phyloP scores from a whole-genome alignment of 2,888 invertebrate genomes.

The Synergus gifuensis region DNA sequence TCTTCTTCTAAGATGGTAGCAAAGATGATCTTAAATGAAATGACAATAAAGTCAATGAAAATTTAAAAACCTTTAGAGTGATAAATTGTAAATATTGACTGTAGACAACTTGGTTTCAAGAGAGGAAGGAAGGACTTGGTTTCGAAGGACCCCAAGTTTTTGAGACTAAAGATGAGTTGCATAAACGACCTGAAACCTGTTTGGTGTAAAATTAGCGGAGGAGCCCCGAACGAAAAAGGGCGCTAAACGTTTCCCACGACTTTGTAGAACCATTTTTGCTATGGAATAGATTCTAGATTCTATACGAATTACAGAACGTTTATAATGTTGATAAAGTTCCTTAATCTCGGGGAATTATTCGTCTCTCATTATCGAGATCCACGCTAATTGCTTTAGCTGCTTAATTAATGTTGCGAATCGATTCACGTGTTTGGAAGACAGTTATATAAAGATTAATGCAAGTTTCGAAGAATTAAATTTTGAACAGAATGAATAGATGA shows the following conservation, averaged over 20 bases:
- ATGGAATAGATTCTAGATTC: background rate
- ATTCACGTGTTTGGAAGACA: background rate
- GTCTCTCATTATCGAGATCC: background rate
- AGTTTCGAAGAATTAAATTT: background rate
- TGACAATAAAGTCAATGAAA: background rate
- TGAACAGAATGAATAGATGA: background rate
- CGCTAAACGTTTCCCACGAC: constrained; percentile 1
- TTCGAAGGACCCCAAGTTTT: constrained; percentile 13
- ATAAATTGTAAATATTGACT: background rate
- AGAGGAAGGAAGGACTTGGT: background rate
- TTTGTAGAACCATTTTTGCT: constrained; percentile 10
- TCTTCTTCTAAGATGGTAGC: constrained; percentile 15
- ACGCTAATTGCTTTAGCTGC: background rate
- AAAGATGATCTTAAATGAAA: background rate
- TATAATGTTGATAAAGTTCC: background rate
- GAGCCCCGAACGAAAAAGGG: constrained; percentile 6
- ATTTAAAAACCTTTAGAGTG: background rate
- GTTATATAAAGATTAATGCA: background rate
- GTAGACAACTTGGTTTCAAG: background rate
- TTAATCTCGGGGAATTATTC: background rate
- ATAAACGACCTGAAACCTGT: constrained; percentile 25
- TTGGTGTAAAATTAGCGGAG: constrained; percentile 23
- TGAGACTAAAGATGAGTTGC: constrained; percentile 22
- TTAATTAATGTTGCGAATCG: background rate
- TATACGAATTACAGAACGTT: background rate